Base-by-base conservation (phyloP, 2,888 invertebrate genomes). In the Orthosia incerta region DNA sequence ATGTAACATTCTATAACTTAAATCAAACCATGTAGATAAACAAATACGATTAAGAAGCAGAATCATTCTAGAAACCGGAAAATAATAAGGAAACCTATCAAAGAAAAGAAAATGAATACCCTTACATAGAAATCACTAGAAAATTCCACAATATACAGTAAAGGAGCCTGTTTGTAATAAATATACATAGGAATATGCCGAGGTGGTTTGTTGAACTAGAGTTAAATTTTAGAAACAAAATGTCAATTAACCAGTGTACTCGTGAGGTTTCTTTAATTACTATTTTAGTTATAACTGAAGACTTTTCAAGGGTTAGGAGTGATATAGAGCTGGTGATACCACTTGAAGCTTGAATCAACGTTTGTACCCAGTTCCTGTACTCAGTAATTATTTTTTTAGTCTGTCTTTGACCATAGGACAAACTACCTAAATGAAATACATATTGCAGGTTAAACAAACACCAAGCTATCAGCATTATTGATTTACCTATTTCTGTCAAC, bases 251-350 rank as follows among this genome's bases (percentile, higher is more conserved):
- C 85, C 67, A 46, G 50, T 71, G 77, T 60, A 73, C 61, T 11
- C 39, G 66, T 80, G 61, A 64, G 92, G 91, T 86, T 91, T 91
- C 91, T 84, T 90, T 89, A 91, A 91, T 92, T 91, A 91, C 86
- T 84, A 86, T 84, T 89, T 88, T 86, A 88, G 86, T 87, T 84
- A 79, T 78, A 83, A 75, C 66, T 72, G 71, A 74, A 74, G 80
- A 62, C 76, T 87, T 80, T 79, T 77, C 39, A 64, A 60, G 18
- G 46, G 55, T 18, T 26, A 0, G 39, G 53, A 63, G 23, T 56
- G 59, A 15, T 63, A 60, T 73, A 69, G 85, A 87, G 89, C 9
- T 77, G 80, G 45, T 80, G 45, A 59, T 65, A 82, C 70, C 69
- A 16, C 12, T 9, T 16, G 12, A 59, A 59, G 4, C 18, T 46